These are phyloP conservation scores for Ciconia boyciana DNA, from an alignment of 2,113 vertebrate genomes.

Conservation along the genomic window DNA sequence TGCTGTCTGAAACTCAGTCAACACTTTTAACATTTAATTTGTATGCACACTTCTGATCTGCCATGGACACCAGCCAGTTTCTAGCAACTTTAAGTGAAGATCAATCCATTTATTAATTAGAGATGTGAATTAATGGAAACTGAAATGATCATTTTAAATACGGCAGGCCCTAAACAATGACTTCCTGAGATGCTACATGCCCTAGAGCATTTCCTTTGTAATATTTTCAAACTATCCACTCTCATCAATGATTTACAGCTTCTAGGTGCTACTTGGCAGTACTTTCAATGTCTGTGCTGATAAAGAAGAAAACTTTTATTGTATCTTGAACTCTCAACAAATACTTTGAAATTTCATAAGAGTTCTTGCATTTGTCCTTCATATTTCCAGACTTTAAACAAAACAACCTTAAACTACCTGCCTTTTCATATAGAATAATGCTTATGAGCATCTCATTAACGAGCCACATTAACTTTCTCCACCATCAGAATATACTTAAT, in stretches of 20 bases:
- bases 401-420: neutral
- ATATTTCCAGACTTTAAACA: neutral
- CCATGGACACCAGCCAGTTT: neutral
- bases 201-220: neutral
- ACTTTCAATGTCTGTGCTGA: neutral
- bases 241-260: slow-evolving; percentile 8
- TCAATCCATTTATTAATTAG: slow-evolving; percentile 27
- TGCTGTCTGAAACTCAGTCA: neutral
- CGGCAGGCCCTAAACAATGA: neutral
- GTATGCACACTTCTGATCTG: neutral
- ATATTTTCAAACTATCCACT: neutral
- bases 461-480: neutral
- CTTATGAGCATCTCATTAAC: neutral
- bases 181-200: neutral
- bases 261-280: neutral
- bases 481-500: neutral
- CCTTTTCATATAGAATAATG: neutral
- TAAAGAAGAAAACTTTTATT: slow-evolving; percentile 9
- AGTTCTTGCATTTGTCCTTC: neutral
- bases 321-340: neutral
- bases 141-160: neutral
- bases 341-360: neutral
- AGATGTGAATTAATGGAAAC: neutral
- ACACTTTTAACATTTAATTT: neutral
- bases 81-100: neutral